A percentile compares a stretch with the other conserved stretches of the same genome.
Evolutionary conservation across 2,888 invertebrate species (phyloP).

Genomic region (Minunthozetes semirufus): DNA sequence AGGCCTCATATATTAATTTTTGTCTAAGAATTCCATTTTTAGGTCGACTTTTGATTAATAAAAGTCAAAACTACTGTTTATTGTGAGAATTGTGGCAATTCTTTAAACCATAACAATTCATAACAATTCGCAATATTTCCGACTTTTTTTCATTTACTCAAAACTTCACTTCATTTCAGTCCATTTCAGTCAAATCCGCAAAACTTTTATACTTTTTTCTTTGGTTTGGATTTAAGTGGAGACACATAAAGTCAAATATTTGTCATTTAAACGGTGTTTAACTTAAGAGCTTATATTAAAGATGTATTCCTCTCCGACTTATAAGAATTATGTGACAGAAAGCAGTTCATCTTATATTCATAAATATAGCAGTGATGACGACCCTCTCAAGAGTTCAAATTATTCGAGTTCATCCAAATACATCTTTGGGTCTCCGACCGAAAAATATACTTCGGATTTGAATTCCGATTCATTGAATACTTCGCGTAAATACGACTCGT

Average conservation of each 20-base stretch:
- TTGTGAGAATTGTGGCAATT: slow-evolving; percentile 9
- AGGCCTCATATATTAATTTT: neutral
- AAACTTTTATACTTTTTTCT: neutral
- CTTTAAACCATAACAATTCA: slow-evolving; percentile 26
- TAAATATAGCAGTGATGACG: neutral
- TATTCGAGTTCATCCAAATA: slow-evolving; percentile 7
- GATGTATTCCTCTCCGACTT: neutral
- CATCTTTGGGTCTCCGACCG: slow-evolving; percentile 1
- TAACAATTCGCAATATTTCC: neutral
- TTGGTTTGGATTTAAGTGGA: neutral
- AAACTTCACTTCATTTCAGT: neutral
- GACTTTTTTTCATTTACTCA: neutral
- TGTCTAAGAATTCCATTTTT: neutral
- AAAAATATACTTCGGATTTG: neutral
- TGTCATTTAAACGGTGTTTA: neutral
- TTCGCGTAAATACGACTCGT: neutral
- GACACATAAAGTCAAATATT: neutral
- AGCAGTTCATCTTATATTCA: neutral
- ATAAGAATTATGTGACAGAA: neutral
- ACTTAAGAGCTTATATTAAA: neutral
- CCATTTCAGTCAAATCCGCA: neutral
- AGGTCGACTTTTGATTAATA: neutral
- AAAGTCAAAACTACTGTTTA: neutral
- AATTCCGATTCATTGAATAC: neutral
- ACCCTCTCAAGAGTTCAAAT: neutral